These are phyloP conservation scores for Crematogaster levior DNA, from an alignment of 2,888 invertebrate species.

Conservation along the genomic window DNA sequence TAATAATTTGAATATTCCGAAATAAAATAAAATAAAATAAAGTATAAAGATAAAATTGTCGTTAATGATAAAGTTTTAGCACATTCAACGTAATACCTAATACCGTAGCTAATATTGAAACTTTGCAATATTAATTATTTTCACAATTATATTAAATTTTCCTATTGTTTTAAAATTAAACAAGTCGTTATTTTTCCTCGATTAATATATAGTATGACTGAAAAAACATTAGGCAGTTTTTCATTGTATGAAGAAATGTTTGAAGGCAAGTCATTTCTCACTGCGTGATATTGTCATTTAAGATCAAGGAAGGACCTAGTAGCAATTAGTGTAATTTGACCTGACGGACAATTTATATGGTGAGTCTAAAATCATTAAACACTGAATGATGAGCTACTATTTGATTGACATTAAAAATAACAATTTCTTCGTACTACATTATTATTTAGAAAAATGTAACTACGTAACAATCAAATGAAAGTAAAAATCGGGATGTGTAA, in stretches of 20 bases:
- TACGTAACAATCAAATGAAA: too few species aligned
- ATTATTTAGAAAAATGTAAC: too few species aligned
- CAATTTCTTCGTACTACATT: conserved; percentile 1
- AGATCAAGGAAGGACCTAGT: conserved; percentile 72
- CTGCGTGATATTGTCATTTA: conserved; percentile 43
- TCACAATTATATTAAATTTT: neutral
- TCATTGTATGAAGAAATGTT: neutral
- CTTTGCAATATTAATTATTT: neutral
- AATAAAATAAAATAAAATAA: neutral
- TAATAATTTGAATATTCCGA: neutral
- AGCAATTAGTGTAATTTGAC: conserved; percentile 60
- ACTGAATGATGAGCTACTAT: too few species aligned
- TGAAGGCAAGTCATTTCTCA: conserved; percentile 12
- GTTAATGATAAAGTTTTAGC: neutral
- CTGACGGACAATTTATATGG: conserved; percentile 53
- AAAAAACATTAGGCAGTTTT: neutral
- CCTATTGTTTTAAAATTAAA: neutral
- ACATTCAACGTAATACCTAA: neutral
- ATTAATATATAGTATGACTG: neutral
- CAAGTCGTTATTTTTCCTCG: neutral
- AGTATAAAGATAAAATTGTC: neutral
- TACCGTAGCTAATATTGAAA: neutral
- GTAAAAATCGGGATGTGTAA: too few species aligned
- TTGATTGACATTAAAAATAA: conserved; percentile 14
- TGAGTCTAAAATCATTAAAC: too few species aligned